Evolutionary conservation across 2,888 invertebrate genomes (phyloP), one percentile per base, ranked within the genome.

Genomic region (Tanytarsus gracilentus): DNA sequence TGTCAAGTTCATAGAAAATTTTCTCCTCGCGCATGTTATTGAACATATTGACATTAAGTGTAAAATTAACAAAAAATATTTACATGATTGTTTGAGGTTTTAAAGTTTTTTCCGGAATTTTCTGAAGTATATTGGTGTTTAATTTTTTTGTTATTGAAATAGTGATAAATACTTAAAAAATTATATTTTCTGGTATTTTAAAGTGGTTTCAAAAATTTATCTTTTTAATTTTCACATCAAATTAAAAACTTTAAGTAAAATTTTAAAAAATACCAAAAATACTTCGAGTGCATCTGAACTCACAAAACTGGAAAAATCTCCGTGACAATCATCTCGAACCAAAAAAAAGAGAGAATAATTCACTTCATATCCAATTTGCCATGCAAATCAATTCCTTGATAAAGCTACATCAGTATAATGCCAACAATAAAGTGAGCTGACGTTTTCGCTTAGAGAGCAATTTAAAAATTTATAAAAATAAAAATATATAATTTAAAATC

Each of bases 361-460:
- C 29, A 8, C 1, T 3, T 11, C 21, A 14, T 18, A 29, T 48
- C 30, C 48, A 58, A 58, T 58, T 58, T 58, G 48, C 30, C 48
- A 58, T 48, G 48, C 58, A 58, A 48, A 58, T 58, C 48, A 58
- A 58, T 58, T 58, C 58, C 44, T 58, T 58, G 58, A 44, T 33
- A 44, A 23, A 11, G 33, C n/a, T 33, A 36, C 36, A 36, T 36
- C n/a, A 16, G n/a, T 14, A 36, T 36, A 44, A 16, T 18, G 44
- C 49, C 25, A 49, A 49, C 27, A 49, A 49, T 40, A 40, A 40
- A n/a, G 8, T 40, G 14, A 49, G 14, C 40, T 48, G 55, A 58
- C 58, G 58, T 58, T 58, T n/a, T n/a, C n/a, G n/a, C n/a, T n/a
- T 44, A 58, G 48, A 23, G 58, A 58, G 58, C 58, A 58, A 58